These are phyloP conservation scores for Alloscopus bannaensis DNA, from an alignment of 2,888 invertebrate genomes.

Conservation along the genomic window DNA sequence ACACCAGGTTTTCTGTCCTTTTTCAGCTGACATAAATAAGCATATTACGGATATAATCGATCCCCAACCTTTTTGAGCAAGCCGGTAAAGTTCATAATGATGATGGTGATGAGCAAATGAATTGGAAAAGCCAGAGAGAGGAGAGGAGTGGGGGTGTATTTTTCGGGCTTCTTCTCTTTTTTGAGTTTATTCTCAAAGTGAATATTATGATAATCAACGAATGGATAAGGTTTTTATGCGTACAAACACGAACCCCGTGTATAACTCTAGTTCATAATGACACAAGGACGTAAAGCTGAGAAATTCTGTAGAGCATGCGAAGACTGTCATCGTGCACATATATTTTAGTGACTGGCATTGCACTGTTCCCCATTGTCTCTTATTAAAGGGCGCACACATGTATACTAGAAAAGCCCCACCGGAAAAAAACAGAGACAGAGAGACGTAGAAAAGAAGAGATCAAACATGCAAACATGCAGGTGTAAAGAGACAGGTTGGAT, in stretches of 20 bases:
- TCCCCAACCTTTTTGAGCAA: constrained; percentile 30
- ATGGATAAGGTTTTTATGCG: too few relatives aligned
- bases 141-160: neutral
- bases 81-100: constrained; percentile 26
- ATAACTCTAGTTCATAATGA: neutral
- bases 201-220: constrained; percentile 44
- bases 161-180: neutral
- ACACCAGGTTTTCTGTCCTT: too few relatives aligned
- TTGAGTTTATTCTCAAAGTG: constrained; percentile 30
- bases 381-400: neutral
- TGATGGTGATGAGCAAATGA: constrained; percentile 61
- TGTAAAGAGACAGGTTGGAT: constrained; percentile 65
- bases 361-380: neutral
- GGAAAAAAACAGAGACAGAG: constrained; percentile 10
- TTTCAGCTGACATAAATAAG: constrained; percentile 52
- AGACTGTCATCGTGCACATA: neutral
- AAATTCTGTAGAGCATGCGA: neutral
- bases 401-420: neutral
- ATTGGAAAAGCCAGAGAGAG: constrained; percentile 47
- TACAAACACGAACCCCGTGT: too few relatives aligned
- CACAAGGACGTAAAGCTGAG: constrained; percentile 1
- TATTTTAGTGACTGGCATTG: too few relatives aligned
- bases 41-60: constrained; percentile 44
- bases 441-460: constrained; percentile 28
- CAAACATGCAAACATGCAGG: constrained; percentile 63